A percentile compares a stretch with the other conserved stretches of the same genome.
phyloP scores from a whole-genome alignment of 2,113 vertebrate species.

The Grus americana region DNA sequence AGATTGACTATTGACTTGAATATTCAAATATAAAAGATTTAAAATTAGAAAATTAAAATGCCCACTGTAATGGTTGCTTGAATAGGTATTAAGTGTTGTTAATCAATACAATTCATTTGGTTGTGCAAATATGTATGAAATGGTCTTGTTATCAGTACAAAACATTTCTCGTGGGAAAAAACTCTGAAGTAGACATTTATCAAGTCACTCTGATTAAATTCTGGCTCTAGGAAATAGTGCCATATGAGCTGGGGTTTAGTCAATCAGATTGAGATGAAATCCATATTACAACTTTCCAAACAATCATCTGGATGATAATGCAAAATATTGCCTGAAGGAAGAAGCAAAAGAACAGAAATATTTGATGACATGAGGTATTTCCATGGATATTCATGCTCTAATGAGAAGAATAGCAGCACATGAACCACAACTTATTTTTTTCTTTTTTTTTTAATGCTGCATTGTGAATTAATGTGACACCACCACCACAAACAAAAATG shows the following conservation, averaged over 20 bases:
- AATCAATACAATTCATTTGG: slow-evolving; percentile 41
- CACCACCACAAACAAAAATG: neutral
- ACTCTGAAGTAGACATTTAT: slow-evolving; percentile 15
- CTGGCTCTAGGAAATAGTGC: slow-evolving; percentile 31
- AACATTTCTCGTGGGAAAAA: slow-evolving; percentile 18
- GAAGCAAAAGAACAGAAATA: slow-evolving; percentile 3
- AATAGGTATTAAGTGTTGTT: slow-evolving; percentile 7
- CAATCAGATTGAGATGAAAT: slow-evolving; percentile 53
- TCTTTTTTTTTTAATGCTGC: neutral
- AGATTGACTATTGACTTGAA: neutral
- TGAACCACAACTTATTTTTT: neutral
- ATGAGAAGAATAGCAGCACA: neutral
- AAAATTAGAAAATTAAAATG: neutral
- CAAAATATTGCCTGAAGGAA: slow-evolving; percentile 27
- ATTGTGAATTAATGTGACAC: neutral
- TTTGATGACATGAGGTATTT: neutral
- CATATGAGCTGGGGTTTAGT: slow-evolving; percentile 34
- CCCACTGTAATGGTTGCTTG: neutral
- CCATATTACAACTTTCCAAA: slow-evolving; percentile 53
- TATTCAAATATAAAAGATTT: slow-evolving; percentile 29
- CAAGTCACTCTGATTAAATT: slow-evolving; percentile 53
- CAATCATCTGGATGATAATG: slow-evolving; percentile 46
- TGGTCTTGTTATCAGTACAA: slow-evolving; percentile 20
- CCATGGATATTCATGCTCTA: neutral
- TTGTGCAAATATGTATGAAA: slow-evolving; percentile 54